Percentiles rank a stretch among this genome's conserved stretches.
Conservation (phyloP, 2,113 vertebrate species). For the Blennius ocellaris region DNA sequence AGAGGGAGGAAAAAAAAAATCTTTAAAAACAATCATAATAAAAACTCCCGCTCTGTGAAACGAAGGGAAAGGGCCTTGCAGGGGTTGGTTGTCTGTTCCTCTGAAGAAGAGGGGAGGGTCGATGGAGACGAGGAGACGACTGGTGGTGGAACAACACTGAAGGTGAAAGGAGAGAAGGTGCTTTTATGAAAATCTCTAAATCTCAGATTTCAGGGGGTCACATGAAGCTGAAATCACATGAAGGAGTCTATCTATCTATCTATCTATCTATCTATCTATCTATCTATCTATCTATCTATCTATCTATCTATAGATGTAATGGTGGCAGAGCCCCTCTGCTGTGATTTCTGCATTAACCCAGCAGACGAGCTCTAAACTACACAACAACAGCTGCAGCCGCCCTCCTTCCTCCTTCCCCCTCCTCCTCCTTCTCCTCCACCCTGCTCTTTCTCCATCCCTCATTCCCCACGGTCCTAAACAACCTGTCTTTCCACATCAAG, state of each 20-base stretch:
- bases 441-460: slow-evolving; percentile 50
- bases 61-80: slow-evolving; percentile 32
- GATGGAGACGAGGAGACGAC: slow-evolving; percentile 41
- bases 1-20: slow-evolving; percentile 43
- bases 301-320: too few relatives aligned
- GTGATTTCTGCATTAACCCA: slow-evolving; percentile 44
- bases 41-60: slow-evolving; percentile 50
- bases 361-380: slow-evolving; percentile 48
- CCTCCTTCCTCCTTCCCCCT: slow-evolving; percentile 13
- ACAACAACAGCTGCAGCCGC: slow-evolving; percentile 75
- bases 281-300: slow-evolving; percentile 10
- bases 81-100: slow-evolving; percentile 42
- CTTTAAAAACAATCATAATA: slow-evolving; percentile 74
- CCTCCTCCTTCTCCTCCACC: slow-evolving; percentile 32
- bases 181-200: too few relatives aligned
- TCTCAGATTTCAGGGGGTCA: too few relatives aligned
- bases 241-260: not conserved
- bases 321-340: not conserved
- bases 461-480: slow-evolving; percentile 67
- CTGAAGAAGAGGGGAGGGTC: slow-evolving; percentile 51
- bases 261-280: not conserved
- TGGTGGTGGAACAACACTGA: not conserved
- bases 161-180: slow-evolving; percentile 21
- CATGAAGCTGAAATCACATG: too few relatives aligned
- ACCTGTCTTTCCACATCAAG: slow-evolving; percentile 76